Evolutionary conservation across 2,113 vertebrate genomes (phyloP).

Genomic region (Clarias batrachus): DNA sequence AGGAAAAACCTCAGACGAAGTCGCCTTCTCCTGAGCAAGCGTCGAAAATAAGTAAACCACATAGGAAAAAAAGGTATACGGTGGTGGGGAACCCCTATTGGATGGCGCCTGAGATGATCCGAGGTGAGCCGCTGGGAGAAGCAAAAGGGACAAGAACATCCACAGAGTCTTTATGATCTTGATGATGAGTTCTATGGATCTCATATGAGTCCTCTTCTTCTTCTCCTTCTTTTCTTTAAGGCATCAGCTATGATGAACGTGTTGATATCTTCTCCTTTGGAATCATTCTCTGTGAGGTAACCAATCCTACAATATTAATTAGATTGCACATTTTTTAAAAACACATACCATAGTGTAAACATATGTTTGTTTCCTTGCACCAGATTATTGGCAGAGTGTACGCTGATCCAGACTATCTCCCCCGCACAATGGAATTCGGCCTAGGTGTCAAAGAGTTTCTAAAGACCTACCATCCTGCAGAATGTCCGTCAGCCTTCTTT

Average conservation of each 20-base stretch:
- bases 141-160: background rate
- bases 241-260: constrained; percentile 90
- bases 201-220: background rate
- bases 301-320: background rate
- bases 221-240: constrained; percentile 62
- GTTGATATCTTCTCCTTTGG: constrained; percentile 98
- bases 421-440: constrained; percentile 88
- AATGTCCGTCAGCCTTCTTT: constrained; percentile 87
- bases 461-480: constrained; percentile 80
- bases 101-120: constrained; percentile 99
- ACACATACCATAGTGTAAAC: background rate
- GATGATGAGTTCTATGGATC: too few relatives aligned
- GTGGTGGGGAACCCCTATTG: constrained; percentile 98
- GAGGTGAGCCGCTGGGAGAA: constrained; percentile 71
- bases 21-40: constrained; percentile 56
- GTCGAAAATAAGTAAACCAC: constrained; percentile 78
- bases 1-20: constrained; percentile 74
- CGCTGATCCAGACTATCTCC: constrained; percentile 92
- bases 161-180: background rate
- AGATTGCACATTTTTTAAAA: background rate
- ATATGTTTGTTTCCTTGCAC: background rate
- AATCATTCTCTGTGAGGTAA: constrained; percentile 92
- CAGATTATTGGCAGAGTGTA: constrained; percentile 94
- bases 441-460: constrained; percentile 85
- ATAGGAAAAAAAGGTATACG: constrained; percentile 91